A percentile compares a stretch with the other conserved stretches of the same genome.
These are phyloP conservation scores for Lypha dubia DNA, from an alignment of 2,888 invertebrate species.

Conservation along the genomic window DNA sequence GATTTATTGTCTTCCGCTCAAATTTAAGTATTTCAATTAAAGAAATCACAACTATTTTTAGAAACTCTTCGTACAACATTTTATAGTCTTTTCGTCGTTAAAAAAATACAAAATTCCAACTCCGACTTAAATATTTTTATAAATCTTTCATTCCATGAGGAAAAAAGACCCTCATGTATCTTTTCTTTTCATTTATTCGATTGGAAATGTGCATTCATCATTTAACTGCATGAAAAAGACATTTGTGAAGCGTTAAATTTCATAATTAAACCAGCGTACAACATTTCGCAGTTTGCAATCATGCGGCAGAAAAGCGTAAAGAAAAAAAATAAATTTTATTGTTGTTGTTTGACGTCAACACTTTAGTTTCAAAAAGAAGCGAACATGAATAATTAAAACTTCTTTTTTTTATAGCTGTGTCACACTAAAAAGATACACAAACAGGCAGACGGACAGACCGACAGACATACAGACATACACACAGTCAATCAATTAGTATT, in stretches of 20 bases:
- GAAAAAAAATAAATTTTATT: constrained; percentile 18
- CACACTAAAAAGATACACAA: too few relatives aligned
- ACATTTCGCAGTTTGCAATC: constrained; percentile 30
- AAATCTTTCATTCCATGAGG: not conserved
- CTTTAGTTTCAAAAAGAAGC: constrained; percentile 19
- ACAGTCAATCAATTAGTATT: constrained; percentile 1
- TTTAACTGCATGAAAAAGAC: not conserved
- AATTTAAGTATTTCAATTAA: not conserved
- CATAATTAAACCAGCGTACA: constrained; percentile 40
- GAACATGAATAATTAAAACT: constrained; percentile 23
- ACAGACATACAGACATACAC: not conserved
- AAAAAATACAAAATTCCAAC: not conserved
- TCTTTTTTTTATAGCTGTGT: constrained; percentile 1
- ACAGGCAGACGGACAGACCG: not conserved
- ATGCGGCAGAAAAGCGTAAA: constrained; percentile 13
- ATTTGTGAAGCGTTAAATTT: constrained; percentile 33
- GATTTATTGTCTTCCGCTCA: too few relatives aligned
- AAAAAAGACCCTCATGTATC: not conserved
- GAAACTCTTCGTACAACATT: too few relatives aligned
- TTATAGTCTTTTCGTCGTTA: too few relatives aligned
- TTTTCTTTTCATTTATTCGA: not conserved
- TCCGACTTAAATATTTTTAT: not conserved
- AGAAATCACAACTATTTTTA: too few relatives aligned
- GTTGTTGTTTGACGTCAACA: constrained; percentile 43
- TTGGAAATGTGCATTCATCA: not conserved